Evolutionary conservation across 1,140 invertebrate species (phyloP).

Genomic region (Protaetia brevitarsis): DNA sequence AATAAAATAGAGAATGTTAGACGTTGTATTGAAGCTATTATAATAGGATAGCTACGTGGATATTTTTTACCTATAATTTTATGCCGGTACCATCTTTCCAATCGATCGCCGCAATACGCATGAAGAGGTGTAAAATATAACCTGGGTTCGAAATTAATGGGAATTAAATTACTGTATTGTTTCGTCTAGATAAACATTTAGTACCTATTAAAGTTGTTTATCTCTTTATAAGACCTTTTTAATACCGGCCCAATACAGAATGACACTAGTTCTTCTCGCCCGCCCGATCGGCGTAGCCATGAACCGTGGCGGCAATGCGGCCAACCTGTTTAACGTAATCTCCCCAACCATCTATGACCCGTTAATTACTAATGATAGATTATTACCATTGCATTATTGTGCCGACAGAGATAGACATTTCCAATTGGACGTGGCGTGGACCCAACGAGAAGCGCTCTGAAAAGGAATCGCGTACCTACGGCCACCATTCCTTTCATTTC

Average conservation of each 20-base stretch:
- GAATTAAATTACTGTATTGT: constrained; percentile 24
- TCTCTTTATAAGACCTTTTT: constrained; percentile 19
- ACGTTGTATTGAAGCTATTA: neutral
- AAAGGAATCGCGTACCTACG: constrained; percentile 13
- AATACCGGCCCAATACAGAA: neutral
- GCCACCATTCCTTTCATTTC: constrained; percentile 15
- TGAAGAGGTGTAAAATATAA: constrained; percentile 2
- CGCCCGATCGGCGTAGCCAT: neutral
- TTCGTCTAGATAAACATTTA: constrained; percentile 22
- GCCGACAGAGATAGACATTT: constrained; percentile 17
- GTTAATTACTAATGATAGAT: constrained; percentile 27
- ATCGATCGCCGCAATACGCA: neutral
- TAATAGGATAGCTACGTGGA: neutral
- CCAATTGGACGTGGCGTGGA: constrained; percentile 9
- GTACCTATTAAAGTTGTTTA: constrained; percentile 22
- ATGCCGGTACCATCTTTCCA: neutral
- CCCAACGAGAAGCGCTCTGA: neutral
- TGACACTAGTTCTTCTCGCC: constrained; percentile 12
- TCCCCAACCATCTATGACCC: constrained; percentile 17
- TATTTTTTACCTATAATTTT: constrained; percentile 6
- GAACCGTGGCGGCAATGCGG: constrained; percentile 5
- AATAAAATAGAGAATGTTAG: neutral
- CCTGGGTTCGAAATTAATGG: constrained; percentile 7
- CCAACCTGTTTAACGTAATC: constrained; percentile 23
- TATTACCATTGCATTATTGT: constrained; percentile 20